phyloP scores from a whole-genome alignment of 2,888 invertebrate species.

The Melitaea athalia region DNA sequence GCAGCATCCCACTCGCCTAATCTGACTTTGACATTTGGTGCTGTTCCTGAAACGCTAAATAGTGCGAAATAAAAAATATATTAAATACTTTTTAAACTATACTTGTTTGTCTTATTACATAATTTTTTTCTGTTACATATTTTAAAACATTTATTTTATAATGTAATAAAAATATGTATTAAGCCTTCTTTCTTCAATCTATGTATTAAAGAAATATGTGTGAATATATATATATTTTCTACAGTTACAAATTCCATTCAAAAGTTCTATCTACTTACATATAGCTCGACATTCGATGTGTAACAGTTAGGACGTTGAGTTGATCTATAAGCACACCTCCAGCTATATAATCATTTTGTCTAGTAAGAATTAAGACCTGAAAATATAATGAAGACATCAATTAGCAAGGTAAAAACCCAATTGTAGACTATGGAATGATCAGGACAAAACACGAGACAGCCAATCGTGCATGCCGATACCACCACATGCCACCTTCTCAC shows the following conservation, averaged over 20 bases:
- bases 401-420: too few species aligned
- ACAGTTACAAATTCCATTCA: not conserved
- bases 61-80: not conserved
- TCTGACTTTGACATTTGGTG: slow-evolving; percentile 84
- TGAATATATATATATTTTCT: not conserved
- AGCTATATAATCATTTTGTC: slow-evolving; percentile 85
- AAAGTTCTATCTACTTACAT: slow-evolving; percentile 70
- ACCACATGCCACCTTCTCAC: too few species aligned
- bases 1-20: slow-evolving; percentile 90
- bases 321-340: slow-evolving; percentile 87
- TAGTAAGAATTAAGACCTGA: slow-evolving; percentile 81
- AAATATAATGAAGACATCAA: slow-evolving; percentile 38
- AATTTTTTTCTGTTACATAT: too few species aligned
- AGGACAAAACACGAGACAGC: too few species aligned
- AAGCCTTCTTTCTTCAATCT: too few species aligned
- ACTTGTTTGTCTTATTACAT: too few species aligned
- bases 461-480: too few species aligned
- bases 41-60: slow-evolving; percentile 69
- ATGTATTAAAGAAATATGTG: too few species aligned
- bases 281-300: slow-evolving; percentile 85
- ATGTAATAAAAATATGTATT: too few species aligned
- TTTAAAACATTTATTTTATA: not conserved
- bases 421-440: too few species aligned
- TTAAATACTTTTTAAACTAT: too few species aligned
- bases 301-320: slow-evolving; percentile 87